Conservation (phyloP, 2,113 vertebrate species). For the Onychostruthus taczanowskii region DNA sequence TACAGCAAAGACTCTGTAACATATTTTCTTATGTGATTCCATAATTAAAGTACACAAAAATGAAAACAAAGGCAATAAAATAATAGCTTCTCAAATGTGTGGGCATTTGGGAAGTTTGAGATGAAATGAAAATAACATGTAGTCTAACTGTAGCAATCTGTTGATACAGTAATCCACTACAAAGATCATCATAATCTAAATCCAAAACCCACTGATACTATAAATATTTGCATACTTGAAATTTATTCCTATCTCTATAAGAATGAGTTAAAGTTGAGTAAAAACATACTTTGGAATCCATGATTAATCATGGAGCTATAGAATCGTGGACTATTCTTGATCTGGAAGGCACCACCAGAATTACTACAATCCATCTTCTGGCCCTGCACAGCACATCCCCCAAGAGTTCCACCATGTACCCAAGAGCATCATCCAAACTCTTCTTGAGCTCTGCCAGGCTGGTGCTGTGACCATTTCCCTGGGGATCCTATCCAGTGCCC, state of each 20-base stretch:
- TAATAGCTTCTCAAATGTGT: background rate
- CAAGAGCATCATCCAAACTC: rapidly evolving
- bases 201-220: background rate
- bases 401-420: background rate
- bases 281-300: background rate
- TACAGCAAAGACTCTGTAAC: background rate
- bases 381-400: background rate
- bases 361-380: background rate
- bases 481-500: background rate
- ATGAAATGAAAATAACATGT: background rate
- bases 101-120: background rate
- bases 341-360: background rate
- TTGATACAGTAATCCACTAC: background rate
- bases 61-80: background rate
- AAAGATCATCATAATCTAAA: background rate
- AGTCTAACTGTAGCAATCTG: background rate
- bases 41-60: background rate
- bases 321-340: background rate
- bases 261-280: background rate
- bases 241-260: background rate
- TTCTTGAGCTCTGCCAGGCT: background rate
- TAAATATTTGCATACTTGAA: background rate
- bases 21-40: background rate
- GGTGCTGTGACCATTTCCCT: background rate
- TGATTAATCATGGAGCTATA: background rate